Evolutionary conservation across 2,888 invertebrate species (phyloP), one percentile per base, ranked within the genome.

Genomic region (Atethmia centrago): DNA sequence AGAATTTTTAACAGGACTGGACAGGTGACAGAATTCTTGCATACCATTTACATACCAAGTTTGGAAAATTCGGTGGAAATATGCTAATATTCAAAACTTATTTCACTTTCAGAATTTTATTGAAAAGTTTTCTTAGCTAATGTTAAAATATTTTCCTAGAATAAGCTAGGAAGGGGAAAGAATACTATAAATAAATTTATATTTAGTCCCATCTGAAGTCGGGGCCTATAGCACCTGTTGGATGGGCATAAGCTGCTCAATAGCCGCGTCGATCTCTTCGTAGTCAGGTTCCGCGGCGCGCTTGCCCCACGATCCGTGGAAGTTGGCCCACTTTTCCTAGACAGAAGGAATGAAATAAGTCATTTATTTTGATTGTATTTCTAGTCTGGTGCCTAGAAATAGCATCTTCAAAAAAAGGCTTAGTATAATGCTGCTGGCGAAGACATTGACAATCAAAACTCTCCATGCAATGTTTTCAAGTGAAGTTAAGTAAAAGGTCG

Each of bases 291-390:
- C 94, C 8, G 93, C 88, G 14, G 92, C 80, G 3, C 98, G 96
- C 91, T 98, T 98, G 87, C 98, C 98, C 98, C 98, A 98, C 0
- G 97, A 97, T 25, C 97, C 97, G 90, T 97, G 97, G 90, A 98
- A 96, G 85, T 97, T 97, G 49, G 97, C 96, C 98, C 98, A 98
- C 80, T 94, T 97, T 82, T 97, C 96, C 95, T 97, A 96, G 1
- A 71, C 25, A 69, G 1, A 36, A 45, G 8, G 1, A 25, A 49
- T 5, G 7, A 14, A 40, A 3, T 19, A 36, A 36, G 2, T 69
- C 0, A 55, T 69, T 55, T 25, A 36, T 36, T 53, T n/a, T 36
- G 0, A 45, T n/a, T 25, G 2, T 36, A 45, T 25, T 36, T 36
- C 21, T 45, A 36, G 19, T 25, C 19, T 45, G 19, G 19, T 25